Conservation (phyloP, 2,797 vertebrate genomes). For the Lagothrix lagotricha region DNA sequence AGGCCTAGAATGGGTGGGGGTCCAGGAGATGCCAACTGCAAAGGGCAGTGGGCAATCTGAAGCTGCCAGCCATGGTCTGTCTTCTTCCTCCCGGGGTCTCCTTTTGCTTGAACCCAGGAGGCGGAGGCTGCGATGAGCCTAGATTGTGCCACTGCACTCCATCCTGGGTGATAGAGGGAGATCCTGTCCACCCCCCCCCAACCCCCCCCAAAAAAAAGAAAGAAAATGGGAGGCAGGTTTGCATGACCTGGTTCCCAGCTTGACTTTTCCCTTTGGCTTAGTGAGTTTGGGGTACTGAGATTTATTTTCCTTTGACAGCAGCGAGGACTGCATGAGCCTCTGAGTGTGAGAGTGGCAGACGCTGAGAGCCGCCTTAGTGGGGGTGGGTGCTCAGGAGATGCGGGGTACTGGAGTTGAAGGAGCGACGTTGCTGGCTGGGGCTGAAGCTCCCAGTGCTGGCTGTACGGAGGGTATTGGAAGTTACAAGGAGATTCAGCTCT, state of each 20-base stretch:
- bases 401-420: neutral
- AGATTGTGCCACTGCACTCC: too few species aligned
- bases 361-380: fast-evolving
- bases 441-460: neutral
- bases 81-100: neutral
- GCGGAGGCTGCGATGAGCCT: too few species aligned
- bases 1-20: fast-evolving
- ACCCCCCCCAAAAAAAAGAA: too few species aligned
- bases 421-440: neutral
- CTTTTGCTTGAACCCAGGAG: neutral
- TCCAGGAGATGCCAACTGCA: neutral
- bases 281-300: too few species aligned
- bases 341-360: too few species aligned
- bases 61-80: neutral
- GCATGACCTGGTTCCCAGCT: too few species aligned
- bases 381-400: fast-evolving
- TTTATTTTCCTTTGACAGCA: too few species aligned
- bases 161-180: too few species aligned
- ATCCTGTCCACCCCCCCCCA: too few species aligned
- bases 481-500: neutral
- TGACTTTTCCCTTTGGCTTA: too few species aligned
- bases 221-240: too few species aligned
- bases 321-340: fast-evolving
- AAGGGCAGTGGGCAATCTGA: neutral
- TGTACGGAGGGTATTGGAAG: neutral